A percentile compares a stretch with the other conserved stretches of the same genome.
Evolutionary conservation across 1,140 invertebrate species (phyloP).

Genomic region (Holotrichia oblita): DNA sequence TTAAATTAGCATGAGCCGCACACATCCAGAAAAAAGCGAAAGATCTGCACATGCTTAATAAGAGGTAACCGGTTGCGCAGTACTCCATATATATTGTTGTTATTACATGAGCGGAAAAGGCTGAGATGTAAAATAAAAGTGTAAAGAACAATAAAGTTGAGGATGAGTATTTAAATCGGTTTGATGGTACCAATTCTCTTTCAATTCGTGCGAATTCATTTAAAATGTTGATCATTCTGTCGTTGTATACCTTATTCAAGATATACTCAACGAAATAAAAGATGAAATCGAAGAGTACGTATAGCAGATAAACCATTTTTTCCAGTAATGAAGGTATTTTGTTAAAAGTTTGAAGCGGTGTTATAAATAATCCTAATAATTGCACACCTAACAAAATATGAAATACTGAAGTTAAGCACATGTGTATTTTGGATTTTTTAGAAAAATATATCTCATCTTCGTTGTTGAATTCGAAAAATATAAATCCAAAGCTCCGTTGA

Average conservation of each 20-base stretch:
- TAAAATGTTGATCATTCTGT: neutral
- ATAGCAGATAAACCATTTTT: neutral
- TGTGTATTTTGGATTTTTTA: neutral
- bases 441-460: neutral
- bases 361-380: neutral
- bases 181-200: neutral
- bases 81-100: too few relatives aligned
- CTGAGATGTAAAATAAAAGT: too few relatives aligned
- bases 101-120: too few relatives aligned
- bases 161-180: too few relatives aligned
- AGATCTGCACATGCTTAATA: neutral
- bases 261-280: neutral
- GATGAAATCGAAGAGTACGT: neutral
- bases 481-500: neutral
- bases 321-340: neutral
- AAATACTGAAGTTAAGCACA: neutral
- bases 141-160: too few relatives aligned
- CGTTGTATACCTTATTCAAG: neutral
- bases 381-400: neutral
- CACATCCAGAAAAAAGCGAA: neutral
- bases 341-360: neutral
- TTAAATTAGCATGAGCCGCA: neutral
- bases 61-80: too few relatives aligned
- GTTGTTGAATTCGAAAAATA: neutral
- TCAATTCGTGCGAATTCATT: neutral